Evolutionary conservation across 30 jellyfish, hydroid and myxozoan species (phyloP), one percentile per base, ranked within the genome.

Genomic region (Chrysaora quinquecirrha): DNA sequence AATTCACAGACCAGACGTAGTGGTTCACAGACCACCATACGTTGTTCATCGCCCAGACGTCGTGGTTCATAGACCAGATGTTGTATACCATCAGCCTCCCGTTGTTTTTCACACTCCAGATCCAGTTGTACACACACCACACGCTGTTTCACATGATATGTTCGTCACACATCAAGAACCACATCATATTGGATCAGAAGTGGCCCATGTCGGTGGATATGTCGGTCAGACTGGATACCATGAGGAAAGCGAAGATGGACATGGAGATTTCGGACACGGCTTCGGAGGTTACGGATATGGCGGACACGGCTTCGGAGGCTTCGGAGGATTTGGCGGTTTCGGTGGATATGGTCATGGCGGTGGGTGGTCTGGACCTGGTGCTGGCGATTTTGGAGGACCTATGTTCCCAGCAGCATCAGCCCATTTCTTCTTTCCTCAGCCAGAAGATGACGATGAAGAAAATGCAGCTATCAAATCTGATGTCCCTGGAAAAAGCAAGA

Each of bases 81-180:
- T 88, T 7, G 86, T 89, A 0, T 89, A 80, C 34, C 97, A 89
- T 74, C 97, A 89, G 43, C 90, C 97, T 6, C 97, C 97, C 0
- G 97, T 89, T 32, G 94, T 89, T 2, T 89, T 89, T 90, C 78
- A 89, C 72, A 89, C 97, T 3, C 97, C 97, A 0, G 88, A 79
- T 72, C 97, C 97, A 18, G 77, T 76, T 19, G 90, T 73, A 48
- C 89, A 90, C 83, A 87, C 70, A 38, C 94, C 96, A 29, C 90
- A 65, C 34, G 90, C 88, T 30, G 91, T 90, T 9, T 90, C 97
- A 28, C 96, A 90, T 50, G 96, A 90, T 35, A 84, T 78, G 96
- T 90, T 84, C 73, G 96, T 90, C 3, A 71, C 93, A 23, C 97
- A 85, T 28, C 78, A 52, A 27, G 94, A 58, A 34, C 97, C 97